Conservation (phyloP, 1,140 invertebrate species). For the Drosophila nebulosa region DNA sequence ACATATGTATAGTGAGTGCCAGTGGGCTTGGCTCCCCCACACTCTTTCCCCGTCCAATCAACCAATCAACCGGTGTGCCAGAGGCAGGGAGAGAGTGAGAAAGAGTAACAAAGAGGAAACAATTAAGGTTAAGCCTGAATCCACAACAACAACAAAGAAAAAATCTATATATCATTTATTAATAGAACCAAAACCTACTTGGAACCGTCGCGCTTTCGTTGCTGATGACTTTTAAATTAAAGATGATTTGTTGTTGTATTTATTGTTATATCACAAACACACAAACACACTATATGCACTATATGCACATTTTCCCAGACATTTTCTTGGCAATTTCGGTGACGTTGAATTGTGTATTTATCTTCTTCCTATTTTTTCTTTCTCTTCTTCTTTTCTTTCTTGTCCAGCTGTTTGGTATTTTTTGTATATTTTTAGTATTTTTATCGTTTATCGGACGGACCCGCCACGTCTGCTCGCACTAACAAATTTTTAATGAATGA, state of each 20-base stretch:
- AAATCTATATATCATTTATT: constrained; percentile 13
- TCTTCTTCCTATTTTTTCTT: too few species aligned
- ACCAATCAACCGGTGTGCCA: constrained; percentile 2
- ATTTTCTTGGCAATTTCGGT: constrained; percentile 55
- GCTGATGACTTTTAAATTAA: constrained; percentile 8
- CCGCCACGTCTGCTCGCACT: neutral
- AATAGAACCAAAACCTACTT: neutral
- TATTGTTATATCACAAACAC: constrained; percentile 43
- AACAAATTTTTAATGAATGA: constrained; percentile 42
- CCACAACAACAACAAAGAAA: too few species aligned
- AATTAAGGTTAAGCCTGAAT: constrained; percentile 5
- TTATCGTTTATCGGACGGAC: too few species aligned
- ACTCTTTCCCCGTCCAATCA: neutral
- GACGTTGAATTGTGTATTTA: constrained; percentile 34
- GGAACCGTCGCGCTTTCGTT: neutral
- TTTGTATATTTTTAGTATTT: neutral
- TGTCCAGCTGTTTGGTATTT: constrained; percentile 32
- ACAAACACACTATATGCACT: constrained; percentile 19
- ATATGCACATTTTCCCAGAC: constrained; percentile 11
- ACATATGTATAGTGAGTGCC: neutral
- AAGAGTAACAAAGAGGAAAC: neutral
- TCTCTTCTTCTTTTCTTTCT: neutral
- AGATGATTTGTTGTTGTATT: constrained; percentile 12
- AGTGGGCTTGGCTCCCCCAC: neutral
- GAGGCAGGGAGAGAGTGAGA: neutral